Conservation (phyloP, 2,888 invertebrate genomes). For the Odontocolon sp. region DNA sequence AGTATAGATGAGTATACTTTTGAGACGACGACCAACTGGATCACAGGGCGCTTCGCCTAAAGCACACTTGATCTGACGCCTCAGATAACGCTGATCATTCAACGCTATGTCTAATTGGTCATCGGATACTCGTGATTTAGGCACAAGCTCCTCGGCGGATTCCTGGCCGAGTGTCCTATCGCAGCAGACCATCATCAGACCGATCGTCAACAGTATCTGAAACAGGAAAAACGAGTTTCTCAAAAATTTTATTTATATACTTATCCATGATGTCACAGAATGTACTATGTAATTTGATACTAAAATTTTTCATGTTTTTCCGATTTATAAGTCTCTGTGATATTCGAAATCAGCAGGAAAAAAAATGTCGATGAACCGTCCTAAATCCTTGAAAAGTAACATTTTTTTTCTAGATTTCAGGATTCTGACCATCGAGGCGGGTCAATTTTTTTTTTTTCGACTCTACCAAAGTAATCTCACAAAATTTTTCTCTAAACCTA, state of each 20-base stretch:
- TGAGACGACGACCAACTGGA: conserved; percentile 87
- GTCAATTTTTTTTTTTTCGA: no score
- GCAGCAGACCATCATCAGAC: conserved; percentile 63
- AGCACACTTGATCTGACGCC: conserved; percentile 88
- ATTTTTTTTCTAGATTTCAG: no score
- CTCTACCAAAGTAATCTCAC: no score
- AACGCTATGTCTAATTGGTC: conserved; percentile 86
- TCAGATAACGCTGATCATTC: conserved; percentile 87
- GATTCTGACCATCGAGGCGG: no score
- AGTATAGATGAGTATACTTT: conserved; percentile 82
- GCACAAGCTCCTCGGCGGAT: conserved; percentile 48
- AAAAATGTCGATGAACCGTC: no score
- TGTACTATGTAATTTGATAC: no score
- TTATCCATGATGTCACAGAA: no score
- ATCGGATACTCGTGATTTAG: conserved; percentile 84
- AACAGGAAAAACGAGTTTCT: conserved; percentile 61
- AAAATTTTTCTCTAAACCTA: no score
- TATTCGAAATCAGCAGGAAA: no score
- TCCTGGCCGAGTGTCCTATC: conserved; percentile 64
- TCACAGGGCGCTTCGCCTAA: conserved; percentile 89
- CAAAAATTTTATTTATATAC: not conserved
- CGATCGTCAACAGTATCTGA: conserved; percentile 66
- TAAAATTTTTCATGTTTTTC: no score
- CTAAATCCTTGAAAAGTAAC: no score
- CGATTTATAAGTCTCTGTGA: no score